Evolutionary conservation across 2,888 invertebrate genomes (phyloP), one percentile per base, ranked within the genome.

Genomic region (Cryptus viduatorius): DNA sequence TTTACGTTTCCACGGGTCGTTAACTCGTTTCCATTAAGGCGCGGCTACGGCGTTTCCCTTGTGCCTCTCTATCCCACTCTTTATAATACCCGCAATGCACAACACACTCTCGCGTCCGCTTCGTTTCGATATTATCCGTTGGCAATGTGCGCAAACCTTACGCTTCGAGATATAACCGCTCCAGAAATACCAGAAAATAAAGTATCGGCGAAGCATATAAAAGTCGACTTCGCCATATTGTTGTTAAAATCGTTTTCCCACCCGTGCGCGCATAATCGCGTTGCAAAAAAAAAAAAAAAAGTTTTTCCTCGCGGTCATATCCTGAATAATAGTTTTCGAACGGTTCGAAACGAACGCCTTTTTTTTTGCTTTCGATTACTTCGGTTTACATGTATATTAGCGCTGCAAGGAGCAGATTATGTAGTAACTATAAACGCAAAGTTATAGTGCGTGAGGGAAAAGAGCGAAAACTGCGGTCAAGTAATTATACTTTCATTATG

Each of bases 11-110:
- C 90, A 91, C 89, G 91, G 91, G 89, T 92, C 92, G 90, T 92
- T 92, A 92, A 91, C 90, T 92, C 89, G 91, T 91, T 92, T 91
- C 90, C 90, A 92, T 91, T 91, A 91, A 91, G 91, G 92, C 90
- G 91, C 90, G 90, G 91, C 89, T 87, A 89, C 86, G 79, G 37
- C 19, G 56, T 67, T 79, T 77, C 69, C 67, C 83, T 56, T 78
- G 48, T 85, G 16, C 42, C 67, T 19, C 44, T 44, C 24, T 1
- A 3, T 44, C 37, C 4, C 44, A 16, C 56, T 4, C 29, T 81
- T 53, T 31, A 24, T 73, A 77, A 84, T 76, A 59, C 79, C 50
- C 79, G 69, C 79, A 75, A 75, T 79, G 67, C 81, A 78, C 71
- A 79, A 5, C 31, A 64, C 19, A 79, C 56, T 19, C 5, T 5